Base-by-base conservation (phyloP, 1,140 invertebrate species). In the Drosophila pachea region DNA sequence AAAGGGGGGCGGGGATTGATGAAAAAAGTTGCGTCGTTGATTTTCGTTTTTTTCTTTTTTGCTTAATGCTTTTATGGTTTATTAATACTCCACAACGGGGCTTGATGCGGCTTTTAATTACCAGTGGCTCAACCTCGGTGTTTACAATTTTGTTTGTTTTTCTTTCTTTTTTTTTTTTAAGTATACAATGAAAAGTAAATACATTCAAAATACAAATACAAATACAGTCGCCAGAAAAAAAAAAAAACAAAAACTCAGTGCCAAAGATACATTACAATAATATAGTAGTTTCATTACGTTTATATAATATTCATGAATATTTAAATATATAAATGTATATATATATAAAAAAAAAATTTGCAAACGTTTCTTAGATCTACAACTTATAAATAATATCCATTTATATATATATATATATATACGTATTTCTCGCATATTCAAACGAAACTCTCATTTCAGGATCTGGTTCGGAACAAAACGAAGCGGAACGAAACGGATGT, bases 331-430 rank as follows among this genome's bases (percentile, higher is more conserved):
- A 33, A 67, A 56, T 79, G 48, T 66, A 70, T 82, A 77, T 74
- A 64, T 68, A 76, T 68, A 67, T 61, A 66, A 65, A 78, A 55
- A 83, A 62, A 74, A 54, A 58, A 16, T 61, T 35, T 62, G 54
- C 69, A 62, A 63, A 67, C 65, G 65, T 65, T 63, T 63, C 49
- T 67, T 52, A 74, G 53, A 45, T 43, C 68, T 84, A 84, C 54
- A 55, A 66, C 79, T 83, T 86, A 86, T 50, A 59, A 70, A 52
- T 84, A 76, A 84, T 84, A 83, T 78, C 72, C 78, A 77, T 78
- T 22, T 76, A 33, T 76, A 78, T 78, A 76, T 54, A 49, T 72
- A 63, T 62, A 56, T 66, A 50, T 48, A 42, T 43, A 62, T 76
- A 63, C 45, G 32, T 63, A 43, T 32, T 22, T 48, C 29, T 48